These are phyloP conservation scores for Spilosoma lubricipeda DNA, from an alignment of 2,888 invertebrate species.

Conservation along the genomic window DNA sequence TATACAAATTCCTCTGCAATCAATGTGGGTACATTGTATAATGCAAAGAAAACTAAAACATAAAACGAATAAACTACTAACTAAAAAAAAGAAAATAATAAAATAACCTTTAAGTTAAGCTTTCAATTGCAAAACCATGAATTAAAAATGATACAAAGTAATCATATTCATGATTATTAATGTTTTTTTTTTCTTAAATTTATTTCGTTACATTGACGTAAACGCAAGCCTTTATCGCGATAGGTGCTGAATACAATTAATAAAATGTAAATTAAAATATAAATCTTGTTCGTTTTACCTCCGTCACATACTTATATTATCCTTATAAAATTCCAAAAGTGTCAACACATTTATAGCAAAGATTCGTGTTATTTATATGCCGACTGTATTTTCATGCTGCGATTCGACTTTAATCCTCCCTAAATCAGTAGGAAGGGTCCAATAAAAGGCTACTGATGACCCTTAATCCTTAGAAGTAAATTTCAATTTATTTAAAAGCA, in stretches of 20 bases:
- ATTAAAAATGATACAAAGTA: background rate
- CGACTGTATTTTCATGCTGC: no score
- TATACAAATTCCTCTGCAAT: background rate
- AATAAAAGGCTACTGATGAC: no score
- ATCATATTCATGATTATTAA: background rate
- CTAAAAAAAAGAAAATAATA: background rate
- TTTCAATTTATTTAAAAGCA: no score
- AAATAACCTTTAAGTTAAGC: no score
- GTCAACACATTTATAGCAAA: background rate
- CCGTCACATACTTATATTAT: no score
- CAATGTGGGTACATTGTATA: no score
- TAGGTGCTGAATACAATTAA: background rate
- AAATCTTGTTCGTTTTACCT: background rate
- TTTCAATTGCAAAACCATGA: no score
- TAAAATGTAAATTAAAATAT: background rate
- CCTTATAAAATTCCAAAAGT: background rate
- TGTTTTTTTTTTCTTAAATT: background rate
- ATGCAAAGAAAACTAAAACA: no score
- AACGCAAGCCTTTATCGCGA: background rate
- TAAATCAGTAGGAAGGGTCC: no score
- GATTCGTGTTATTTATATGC: no score
- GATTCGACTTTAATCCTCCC: no score
- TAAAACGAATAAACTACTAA: background rate
- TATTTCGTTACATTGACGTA: background rate
- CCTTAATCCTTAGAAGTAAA: no score